These are phyloP conservation scores for Drosophila willistoni DNA, from an alignment of 1,140 invertebrate species.

Conservation along the genomic window DNA sequence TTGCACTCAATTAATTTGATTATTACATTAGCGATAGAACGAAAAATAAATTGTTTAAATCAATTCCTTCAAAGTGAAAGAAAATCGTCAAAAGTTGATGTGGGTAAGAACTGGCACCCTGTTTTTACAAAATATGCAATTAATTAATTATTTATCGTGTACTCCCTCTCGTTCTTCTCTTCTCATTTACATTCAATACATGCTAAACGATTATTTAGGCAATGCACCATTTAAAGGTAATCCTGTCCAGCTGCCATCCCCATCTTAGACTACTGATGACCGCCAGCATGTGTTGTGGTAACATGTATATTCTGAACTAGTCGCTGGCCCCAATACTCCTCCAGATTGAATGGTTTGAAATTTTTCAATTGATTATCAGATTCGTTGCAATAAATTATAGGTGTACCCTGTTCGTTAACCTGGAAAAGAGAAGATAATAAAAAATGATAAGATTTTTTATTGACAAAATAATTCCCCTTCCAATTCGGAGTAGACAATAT, in stretches of 20 bases:
- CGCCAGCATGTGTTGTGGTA: slow-evolving; percentile 64
- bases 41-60: slow-evolving; percentile 25
- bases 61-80: slow-evolving; percentile 31
- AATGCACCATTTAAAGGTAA: slow-evolving; percentile 37
- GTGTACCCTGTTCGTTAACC: slow-evolving; percentile 76
- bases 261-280: slow-evolving; percentile 55
- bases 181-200: slow-evolving; percentile 39
- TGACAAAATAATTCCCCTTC: too few relatives aligned
- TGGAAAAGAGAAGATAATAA: slow-evolving; percentile 28
- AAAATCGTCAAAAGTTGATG: slow-evolving; percentile 23
- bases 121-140: slow-evolving; percentile 30
- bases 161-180: background rate
- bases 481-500: too few relatives aligned
- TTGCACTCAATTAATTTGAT: slow-evolving; percentile 36
- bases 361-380: slow-evolving; percentile 81
- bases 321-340: slow-evolving; percentile 81
- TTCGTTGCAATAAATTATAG: slow-evolving; percentile 71
- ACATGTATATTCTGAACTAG: slow-evolving; percentile 80
- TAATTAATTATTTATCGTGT: slow-evolving; percentile 40
- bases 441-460: background rate
- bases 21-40: slow-evolving; percentile 22
- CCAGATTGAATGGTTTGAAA: slow-evolving; percentile 81
- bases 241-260: slow-evolving; percentile 30
- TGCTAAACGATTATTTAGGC: slow-evolving; percentile 44
- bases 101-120: slow-evolving; percentile 31